Conservation (phyloP, 2,113 vertebrate genomes). For the Chamaetylas fuelleborni region DNA sequence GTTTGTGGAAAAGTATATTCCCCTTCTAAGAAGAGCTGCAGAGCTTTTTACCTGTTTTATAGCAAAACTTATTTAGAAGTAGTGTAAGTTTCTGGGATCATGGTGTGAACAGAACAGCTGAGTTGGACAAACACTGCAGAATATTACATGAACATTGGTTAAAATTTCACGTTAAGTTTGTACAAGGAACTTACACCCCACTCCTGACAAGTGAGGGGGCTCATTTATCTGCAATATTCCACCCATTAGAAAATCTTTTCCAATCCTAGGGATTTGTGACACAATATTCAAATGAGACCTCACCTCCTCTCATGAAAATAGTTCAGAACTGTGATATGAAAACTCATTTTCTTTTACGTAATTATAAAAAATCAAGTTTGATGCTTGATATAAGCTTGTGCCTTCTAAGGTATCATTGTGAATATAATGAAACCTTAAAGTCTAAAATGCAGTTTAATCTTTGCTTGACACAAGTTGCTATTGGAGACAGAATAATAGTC, state of each 20-base stretch:
- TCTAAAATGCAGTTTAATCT: neutral
- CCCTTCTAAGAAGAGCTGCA: neutral
- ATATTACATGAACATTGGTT: neutral
- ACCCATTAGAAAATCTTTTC: neutral
- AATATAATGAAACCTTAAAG: neutral
- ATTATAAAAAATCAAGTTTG: neutral
- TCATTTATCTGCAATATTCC: neutral
- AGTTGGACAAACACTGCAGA: neutral
- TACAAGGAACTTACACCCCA: neutral
- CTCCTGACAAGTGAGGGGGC: neutral
- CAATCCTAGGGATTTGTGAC: neutral
- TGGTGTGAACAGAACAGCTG: neutral
- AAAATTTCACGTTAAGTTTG: neutral
- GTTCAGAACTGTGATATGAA: neutral
- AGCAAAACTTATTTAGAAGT: neutral
- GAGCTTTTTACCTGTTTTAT: neutral
- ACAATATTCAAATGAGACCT: neutral
- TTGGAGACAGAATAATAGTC: neutral
- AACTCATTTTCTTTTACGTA: neutral
- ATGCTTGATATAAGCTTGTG: neutral
- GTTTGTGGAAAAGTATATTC: neutral
- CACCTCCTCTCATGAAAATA: neutral
- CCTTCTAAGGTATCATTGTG: neutral
- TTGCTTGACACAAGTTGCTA: neutral
- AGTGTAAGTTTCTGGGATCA: neutral